A percentile compares a stretch with the other conserved stretches of the same genome.
Evolutionary conservation across 2,113 vertebrate species (phyloP).

Genomic region (Nesospiza acunhae): DNA sequence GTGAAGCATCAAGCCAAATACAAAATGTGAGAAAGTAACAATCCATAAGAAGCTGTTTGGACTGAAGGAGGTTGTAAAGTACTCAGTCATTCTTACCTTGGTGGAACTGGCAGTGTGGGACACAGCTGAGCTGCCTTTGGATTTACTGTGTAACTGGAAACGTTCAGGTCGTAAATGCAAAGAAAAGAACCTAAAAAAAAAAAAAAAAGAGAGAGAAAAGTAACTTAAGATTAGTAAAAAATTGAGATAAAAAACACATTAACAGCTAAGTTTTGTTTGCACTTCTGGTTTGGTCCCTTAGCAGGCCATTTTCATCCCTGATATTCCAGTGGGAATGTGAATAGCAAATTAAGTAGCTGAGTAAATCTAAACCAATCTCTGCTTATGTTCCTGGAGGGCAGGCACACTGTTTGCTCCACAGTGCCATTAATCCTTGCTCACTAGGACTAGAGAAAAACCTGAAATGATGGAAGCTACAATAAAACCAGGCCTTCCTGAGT

Average conservation of each 20-base stretch:
- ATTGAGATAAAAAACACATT: not conserved
- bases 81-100: slow-evolving; percentile 69
- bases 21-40: not conserved
- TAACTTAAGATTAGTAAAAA: not conserved
- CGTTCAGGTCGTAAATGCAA: slow-evolving; percentile 74
- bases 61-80: not conserved
- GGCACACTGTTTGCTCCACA: not conserved
- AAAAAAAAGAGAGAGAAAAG: not conserved
- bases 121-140: slow-evolving; percentile 69
- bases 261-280: not conserved
- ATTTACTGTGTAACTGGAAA: slow-evolving; percentile 69
- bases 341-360: not conserved
- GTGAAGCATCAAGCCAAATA: not conserved
- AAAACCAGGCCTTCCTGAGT: not conserved
- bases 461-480: not conserved
- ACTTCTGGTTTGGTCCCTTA: not conserved
- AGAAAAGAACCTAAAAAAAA: slow-evolving; percentile 74
- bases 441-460: not conserved
- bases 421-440: not conserved
- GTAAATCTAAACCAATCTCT: not conserved
- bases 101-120: slow-evolving; percentile 77
- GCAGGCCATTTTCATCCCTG: not conserved
- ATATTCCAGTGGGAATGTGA: not conserved
- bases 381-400: not conserved
- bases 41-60: not conserved